Conservation (phyloP, 2,113 vertebrate species). For the Passer montanus region DNA sequence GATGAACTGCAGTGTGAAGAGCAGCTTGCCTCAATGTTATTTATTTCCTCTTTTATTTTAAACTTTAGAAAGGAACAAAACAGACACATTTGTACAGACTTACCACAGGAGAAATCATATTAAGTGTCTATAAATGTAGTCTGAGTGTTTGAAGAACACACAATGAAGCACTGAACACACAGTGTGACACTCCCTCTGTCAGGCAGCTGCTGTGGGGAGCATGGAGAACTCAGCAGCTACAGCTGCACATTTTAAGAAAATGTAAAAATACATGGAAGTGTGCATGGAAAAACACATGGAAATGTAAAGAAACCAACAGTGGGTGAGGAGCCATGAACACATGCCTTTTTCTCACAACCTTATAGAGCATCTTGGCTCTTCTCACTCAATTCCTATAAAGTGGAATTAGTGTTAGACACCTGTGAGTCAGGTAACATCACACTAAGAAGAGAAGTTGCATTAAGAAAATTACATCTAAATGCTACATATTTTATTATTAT, state of each 20-base stretch:
- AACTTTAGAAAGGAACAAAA: not conserved
- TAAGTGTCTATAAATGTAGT: not conserved
- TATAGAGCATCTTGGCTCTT: not conserved
- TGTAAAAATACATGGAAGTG: not conserved
- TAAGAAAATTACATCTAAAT: constrained; percentile 25
- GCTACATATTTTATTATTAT: constrained; percentile 15
- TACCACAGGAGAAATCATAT: not conserved
- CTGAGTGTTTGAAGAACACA: not conserved
- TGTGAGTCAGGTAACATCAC: not conserved
- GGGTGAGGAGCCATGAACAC: not conserved
- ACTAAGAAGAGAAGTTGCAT: not conserved
- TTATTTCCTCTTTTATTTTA: not conserved
- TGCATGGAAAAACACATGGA: not conserved
- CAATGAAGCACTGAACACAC: rapidly evolving
- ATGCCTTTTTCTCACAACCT: not conserved
- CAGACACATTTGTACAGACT: not conserved
- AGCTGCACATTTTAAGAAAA: not conserved
- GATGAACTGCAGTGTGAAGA: not conserved
- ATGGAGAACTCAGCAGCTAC: not conserved
- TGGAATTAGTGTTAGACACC: not conserved
- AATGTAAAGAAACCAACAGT: not conserved
- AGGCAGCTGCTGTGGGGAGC: not conserved
- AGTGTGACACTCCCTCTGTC: no score
- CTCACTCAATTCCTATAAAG: not conserved
- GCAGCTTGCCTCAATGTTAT: not conserved